phyloP scores from a whole-genome alignment of 2,888 invertebrate genomes.

The Cotesia congregata region DNA sequence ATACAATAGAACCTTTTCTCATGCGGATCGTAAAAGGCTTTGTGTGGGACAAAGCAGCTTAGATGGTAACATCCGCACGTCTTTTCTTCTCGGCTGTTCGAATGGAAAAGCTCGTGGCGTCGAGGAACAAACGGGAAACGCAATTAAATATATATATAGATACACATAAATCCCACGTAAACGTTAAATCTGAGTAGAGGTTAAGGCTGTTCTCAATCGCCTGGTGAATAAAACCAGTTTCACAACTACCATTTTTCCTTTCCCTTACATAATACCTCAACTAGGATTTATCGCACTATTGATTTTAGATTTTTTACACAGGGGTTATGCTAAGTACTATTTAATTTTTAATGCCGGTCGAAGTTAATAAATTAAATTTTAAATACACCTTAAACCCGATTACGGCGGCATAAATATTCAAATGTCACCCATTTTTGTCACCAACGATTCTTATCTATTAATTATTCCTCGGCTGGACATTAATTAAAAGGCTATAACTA shows the following conservation, averaged over 20 bases:
- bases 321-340: not conserved
- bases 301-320: not conserved
- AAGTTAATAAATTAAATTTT: not conserved
- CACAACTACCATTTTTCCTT: not conserved
- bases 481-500: not conserved
- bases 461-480: not conserved
- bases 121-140: conserved; percentile 30
- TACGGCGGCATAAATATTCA: not conserved
- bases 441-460: not conserved
- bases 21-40: conserved; percentile 4
- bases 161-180: conserved; percentile 14
- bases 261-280: not conserved
- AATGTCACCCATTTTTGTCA: not conserved
- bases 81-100: conserved; percentile 7
- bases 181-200: not conserved
- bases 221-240: not conserved
- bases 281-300: not conserved
- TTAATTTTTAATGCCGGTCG: not conserved
- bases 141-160: conserved; percentile 4
- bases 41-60: conserved; percentile 15
- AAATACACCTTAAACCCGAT: not conserved
- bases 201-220: not conserved
- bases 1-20: conserved; percentile 12
- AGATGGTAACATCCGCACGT: conserved; percentile 7
- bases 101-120: conserved; percentile 15